Conservation (phyloP, 2,113 vertebrate species). For the Leiothrix lutea region DNA sequence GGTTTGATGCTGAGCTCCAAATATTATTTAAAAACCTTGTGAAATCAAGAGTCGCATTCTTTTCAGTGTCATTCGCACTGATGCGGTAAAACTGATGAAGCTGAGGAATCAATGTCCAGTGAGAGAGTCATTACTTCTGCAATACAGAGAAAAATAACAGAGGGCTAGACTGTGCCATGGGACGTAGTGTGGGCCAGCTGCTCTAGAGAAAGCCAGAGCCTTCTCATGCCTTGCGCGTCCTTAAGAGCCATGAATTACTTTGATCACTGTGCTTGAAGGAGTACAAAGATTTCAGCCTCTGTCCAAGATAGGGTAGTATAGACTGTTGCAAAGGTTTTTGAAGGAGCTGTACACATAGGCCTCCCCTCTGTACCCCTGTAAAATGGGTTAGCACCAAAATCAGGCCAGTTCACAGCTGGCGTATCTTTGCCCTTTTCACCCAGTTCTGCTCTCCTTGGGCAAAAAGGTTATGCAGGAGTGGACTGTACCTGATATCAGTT, state of each 20-base stretch:
- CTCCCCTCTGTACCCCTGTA: neutral
- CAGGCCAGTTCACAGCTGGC: neutral
- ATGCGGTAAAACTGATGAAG: neutral
- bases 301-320: neutral
- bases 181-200: neutral
- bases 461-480: neutral
- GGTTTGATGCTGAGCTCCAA: neutral
- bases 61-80: neutral
- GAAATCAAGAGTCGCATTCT: neutral
- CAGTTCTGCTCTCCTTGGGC: neutral
- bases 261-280: neutral
- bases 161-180: neutral
- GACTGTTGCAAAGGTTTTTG: neutral
- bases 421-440: neutral
- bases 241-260: neutral
- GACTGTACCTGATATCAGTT: neutral
- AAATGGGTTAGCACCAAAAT: neutral
- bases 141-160: neutral
- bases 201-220: neutral
- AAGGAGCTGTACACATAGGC: neutral
- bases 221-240: neutral
- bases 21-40: neutral
- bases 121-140: neutral
- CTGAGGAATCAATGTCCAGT: neutral
- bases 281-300: neutral